Conservation (phyloP, 2,797 vertebrate genomes). For the Choloepus didactylus region DNA sequence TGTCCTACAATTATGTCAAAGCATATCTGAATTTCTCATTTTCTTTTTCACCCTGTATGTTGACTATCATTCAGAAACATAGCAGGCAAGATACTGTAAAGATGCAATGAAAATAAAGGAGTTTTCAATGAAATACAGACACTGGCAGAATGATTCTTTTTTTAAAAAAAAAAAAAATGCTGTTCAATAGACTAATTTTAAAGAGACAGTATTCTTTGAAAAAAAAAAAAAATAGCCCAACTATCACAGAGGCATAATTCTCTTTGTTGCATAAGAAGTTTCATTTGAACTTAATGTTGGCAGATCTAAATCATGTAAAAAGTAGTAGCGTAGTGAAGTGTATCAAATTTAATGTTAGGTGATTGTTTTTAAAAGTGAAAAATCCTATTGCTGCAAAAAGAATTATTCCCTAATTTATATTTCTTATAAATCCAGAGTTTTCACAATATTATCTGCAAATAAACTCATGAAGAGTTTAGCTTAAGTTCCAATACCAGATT, state of each 20-base stretch:
- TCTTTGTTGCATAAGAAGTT: not conserved
- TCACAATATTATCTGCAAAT: not conserved
- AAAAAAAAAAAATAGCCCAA: not conserved
- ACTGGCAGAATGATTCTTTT: slow-evolving; percentile 29
- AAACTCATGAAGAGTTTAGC: not conserved
- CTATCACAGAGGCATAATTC: not conserved
- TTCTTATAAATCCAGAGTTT: slow-evolving; percentile 41
- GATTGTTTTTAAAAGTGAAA: slow-evolving; percentile 3
- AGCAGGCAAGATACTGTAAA: slow-evolving; percentile 2
- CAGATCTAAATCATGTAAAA: slow-evolving; percentile 45
- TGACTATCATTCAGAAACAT: slow-evolving; percentile 29
- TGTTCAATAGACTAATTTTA: not conserved
- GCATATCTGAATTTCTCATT: not conserved
- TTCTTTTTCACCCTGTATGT: slow-evolving; percentile 9
- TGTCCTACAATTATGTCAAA: not conserved
- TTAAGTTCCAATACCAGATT: slow-evolving; percentile 39
- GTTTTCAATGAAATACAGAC: slow-evolving; percentile 44
- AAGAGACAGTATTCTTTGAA: not conserved
- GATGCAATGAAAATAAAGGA: slow-evolving; percentile 71
- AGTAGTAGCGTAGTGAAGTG: not conserved
- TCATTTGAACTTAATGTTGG: not conserved
- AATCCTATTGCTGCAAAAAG: slow-evolving; percentile 46
- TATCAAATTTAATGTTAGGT: not conserved
- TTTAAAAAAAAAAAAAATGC: not conserved
- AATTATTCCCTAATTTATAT: not conserved